Evolutionary conservation across 1,140 invertebrate genomes (phyloP), one percentile per base, ranked within the genome.

Genomic region (Onthophagus taurus): DNA sequence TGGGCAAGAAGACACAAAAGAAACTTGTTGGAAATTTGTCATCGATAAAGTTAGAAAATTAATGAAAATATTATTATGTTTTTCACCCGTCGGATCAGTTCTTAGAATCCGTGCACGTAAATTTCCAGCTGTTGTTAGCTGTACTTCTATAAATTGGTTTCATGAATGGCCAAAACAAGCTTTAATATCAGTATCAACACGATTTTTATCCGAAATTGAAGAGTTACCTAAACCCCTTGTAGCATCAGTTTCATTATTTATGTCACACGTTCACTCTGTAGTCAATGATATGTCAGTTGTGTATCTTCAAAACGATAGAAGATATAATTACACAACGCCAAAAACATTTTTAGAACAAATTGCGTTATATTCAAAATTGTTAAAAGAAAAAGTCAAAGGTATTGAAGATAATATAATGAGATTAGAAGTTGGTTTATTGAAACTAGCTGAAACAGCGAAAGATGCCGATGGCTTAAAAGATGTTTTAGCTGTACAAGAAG

Each of bases 291-390:
- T 89, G 63, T 94, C 89, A 47, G 64, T 80, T 55, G 53, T 77
- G 3, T 96, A 93, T 64, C 71, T 89, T 23, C 67, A 73, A 50
- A 93, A 91, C 63, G 92, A 96, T 52, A 78, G 80, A 17, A 72
- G 91, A n/a, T 92, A 91, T 65, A 96, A 96, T 63, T 96, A 96
- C 58, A 95, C 91, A 0, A 97, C 92, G 1, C 93, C 93, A 0
- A 97, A 96, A 67, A 89, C 86, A 2, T 97, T 95, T 66, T 64
- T 97, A n/a, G 92, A 96, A 60, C 86, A 92, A 59, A 94, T 97
- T 43, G 75, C 80, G 26, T 69, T 96, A 1, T 97, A 94, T 58
- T 73, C 77, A 1, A 91, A 90, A 59, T 64, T 96, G 6, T 65
- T 97, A 23, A 72, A 69, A 6, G 78, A 78, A 36, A 92, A 92